Percentiles rank a stretch among this genome's conserved stretches.
phyloP scores from a whole-genome alignment of 2,888 invertebrate species.

The Chydorus sphaericus region DNA sequence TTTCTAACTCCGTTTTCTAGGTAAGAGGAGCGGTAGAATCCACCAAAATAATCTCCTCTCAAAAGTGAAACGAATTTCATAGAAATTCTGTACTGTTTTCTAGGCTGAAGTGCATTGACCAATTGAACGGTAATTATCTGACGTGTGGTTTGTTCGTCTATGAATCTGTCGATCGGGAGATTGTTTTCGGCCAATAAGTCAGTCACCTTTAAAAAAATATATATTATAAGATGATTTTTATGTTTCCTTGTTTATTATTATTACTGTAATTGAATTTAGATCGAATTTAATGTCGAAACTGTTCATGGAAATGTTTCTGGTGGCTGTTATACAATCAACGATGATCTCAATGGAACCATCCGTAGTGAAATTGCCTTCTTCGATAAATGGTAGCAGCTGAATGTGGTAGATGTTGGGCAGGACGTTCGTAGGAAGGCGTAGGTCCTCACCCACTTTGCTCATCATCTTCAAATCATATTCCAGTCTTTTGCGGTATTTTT shows the following conservation, averaged over 20 bases:
- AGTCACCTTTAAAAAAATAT: neutral
- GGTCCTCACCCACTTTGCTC: neutral
- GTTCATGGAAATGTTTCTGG: slow-evolving; percentile 59
- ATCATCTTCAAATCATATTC: neutral
- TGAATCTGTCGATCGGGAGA: neutral
- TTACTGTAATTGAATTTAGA: slow-evolving; percentile 38
- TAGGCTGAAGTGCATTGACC: slow-evolving; percentile 37
- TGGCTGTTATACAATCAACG: slow-evolving; percentile 30
- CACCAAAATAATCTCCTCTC: slow-evolving; percentile 52
- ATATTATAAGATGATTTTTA: neutral
- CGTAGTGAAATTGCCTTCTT: slow-evolving; percentile 19
- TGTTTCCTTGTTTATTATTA: too few relatives aligned
- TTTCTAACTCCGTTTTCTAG: slow-evolving; percentile 48
- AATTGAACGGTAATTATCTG: slow-evolving; percentile 41
- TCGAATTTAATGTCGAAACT: slow-evolving; percentile 50
- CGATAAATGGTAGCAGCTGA: slow-evolving; percentile 19
- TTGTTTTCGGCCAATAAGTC: neutral
- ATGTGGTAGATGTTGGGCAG: slow-evolving; percentile 12
- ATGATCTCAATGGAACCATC: slow-evolving; percentile 18
- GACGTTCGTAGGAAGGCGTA: slow-evolving; percentile 7
- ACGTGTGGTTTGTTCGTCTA: neutral
- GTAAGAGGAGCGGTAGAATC: slow-evolving; percentile 72
- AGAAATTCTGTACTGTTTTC: slow-evolving; percentile 46
- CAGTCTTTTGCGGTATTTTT: neutral
- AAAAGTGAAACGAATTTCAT: slow-evolving; percentile 56